Evolutionary conservation across 2,888 invertebrate species (phyloP).

Genomic region (Glyphotaelius pellucidus): DNA sequence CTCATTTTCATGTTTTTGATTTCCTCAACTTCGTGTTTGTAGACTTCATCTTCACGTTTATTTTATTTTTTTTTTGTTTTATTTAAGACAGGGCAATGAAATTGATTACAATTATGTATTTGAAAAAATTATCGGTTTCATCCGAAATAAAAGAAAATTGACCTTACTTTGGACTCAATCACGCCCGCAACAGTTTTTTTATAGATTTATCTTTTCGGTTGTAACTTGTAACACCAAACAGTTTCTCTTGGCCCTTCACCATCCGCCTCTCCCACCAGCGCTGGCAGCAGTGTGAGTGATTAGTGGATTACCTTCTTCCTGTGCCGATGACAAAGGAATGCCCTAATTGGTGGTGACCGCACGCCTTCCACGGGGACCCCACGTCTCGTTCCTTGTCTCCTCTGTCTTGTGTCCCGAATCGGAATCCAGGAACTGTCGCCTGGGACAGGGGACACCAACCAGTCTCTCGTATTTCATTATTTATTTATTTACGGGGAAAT

Average conservation of each 20-base stretch:
- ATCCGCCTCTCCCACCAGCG: not conserved
- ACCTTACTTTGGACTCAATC: too few species aligned
- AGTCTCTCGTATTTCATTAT: not conserved
- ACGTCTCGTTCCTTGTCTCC: not conserved
- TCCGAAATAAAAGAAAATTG: too few species aligned
- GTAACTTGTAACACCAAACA: not conserved
- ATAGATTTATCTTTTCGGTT: too few species aligned
- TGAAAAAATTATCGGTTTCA: too few species aligned
- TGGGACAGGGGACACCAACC: not conserved
- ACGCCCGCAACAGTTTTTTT: too few species aligned
- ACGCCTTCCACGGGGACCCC: not conserved
- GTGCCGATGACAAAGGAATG: slow-evolving; percentile 24
- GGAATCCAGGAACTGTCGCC: slow-evolving; percentile 10
- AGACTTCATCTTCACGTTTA: too few species aligned
- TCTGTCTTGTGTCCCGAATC: not conserved
- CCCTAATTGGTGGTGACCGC: slow-evolving; percentile 25
- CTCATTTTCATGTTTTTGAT: too few species aligned
- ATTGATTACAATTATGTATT: too few species aligned
- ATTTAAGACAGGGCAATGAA: too few species aligned
- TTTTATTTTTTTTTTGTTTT: too few species aligned
- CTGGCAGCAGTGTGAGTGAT: not conserved
- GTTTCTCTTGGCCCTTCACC: not conserved
- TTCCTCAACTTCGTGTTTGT: too few species aligned
- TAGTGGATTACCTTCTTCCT: slow-evolving; percentile 18
- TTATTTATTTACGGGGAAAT: too few species aligned